Evolutionary conservation across 2,888 invertebrate genomes (phyloP).

Genomic region (Oligia strigilis): DNA sequence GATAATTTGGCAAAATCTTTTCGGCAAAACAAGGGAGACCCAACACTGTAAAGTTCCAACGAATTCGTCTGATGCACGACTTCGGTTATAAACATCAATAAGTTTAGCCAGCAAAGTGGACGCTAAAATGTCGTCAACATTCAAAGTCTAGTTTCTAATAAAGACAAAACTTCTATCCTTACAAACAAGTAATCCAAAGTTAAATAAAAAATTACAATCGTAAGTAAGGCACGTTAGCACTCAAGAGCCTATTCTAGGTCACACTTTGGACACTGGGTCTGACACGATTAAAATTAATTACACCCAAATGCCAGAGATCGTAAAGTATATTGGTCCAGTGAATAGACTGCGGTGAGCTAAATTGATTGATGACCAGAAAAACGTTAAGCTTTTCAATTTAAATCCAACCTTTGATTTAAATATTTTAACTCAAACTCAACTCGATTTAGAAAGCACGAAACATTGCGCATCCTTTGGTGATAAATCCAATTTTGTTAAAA

Average conservation of each 20-base stretch:
- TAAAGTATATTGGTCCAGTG: slow-evolving; percentile 3
- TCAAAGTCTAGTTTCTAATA: background rate
- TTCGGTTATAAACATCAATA: background rate
- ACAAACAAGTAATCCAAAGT: background rate
- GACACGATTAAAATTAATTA: slow-evolving; percentile 14
- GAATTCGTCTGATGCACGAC: background rate
- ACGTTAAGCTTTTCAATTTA: background rate
- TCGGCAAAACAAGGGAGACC: too few species aligned
- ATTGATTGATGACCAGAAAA: slow-evolving; percentile 12
- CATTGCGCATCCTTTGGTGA: slow-evolving; percentile 3
- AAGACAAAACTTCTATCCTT: background rate
- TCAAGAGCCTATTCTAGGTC: background rate
- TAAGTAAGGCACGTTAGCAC: background rate
- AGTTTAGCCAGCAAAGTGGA: background rate
- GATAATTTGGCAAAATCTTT: too few species aligned
- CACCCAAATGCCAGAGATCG: background rate
- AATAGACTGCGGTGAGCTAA: slow-evolving; percentile 1
- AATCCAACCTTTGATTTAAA: slow-evolving; percentile 6
- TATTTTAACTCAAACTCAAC: slow-evolving; percentile 4
- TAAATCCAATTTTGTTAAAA: slow-evolving; percentile 15
- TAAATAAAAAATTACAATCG: background rate
- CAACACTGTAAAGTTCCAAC: too few species aligned
- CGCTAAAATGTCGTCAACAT: background rate
- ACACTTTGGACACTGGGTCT: background rate
- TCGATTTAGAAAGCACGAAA: slow-evolving; percentile 25